Evolutionary conservation across 2,888 invertebrate genomes (phyloP), one percentile per base, ranked within the genome.

Genomic region (Rotaria socialis): DNA sequence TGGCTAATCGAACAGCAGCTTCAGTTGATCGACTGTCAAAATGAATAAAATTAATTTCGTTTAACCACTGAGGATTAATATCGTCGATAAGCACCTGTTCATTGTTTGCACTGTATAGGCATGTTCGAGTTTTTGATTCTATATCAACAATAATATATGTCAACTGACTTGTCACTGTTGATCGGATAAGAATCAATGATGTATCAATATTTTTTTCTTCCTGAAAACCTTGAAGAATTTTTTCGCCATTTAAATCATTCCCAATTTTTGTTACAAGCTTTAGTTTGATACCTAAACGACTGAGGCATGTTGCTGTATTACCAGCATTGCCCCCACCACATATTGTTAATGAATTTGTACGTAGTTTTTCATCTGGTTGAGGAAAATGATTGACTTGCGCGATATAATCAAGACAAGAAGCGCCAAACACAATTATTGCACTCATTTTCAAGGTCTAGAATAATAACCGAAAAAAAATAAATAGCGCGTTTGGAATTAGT

Each of bases 11-110:
- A 8, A 80, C 47, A 2, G 80, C 80, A 24, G 80, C 47, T 47
- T 43, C 47, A 8, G 80, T 80, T 80, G 80, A 80, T 11, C 80
- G 43, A 80, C 80, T 80, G n/a, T 80, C 80, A n/a, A 80, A 80
- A 80, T 80, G 80, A 47, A 80, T 47, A 24, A 47, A 80, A n/a
- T 80, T n/a, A 2, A 80, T 80, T 6, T 47, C 6, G 47, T 80
- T 8, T 80, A 80, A 47, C 11, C 47, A 80, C 10, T n/a, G 2
- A 2, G 10, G 7, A 6, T 80, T 43, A 10, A 80, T n/a, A 80
- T 80, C 80, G 47, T 47, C 19, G 10, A 47, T 14, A 10, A 80
- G n/a, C 3, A 80, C 47, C 16, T 80, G 47, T 47, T 80, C 80
- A 14, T 43, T 47, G 24, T 47, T 24, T 11, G 80, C 47, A 80